Conservation (phyloP, 2,113 vertebrate species). For the Anoplopoma fimbria region DNA sequence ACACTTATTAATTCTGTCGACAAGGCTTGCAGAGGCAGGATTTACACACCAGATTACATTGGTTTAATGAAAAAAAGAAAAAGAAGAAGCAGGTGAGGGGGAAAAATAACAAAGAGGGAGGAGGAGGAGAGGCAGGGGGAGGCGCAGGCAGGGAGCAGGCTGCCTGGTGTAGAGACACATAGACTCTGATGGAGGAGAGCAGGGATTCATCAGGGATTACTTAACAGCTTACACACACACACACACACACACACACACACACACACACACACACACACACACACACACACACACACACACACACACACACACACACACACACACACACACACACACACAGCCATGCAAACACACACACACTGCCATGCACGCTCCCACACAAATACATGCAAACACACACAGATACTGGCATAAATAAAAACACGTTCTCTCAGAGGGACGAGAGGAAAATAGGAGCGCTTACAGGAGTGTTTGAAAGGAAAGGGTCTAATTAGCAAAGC, state of each 20-base stretch:
- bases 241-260: constrained; percentile 31
- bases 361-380: constrained; percentile 32
- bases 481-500: constrained; percentile 83
- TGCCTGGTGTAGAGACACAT: constrained; percentile 72
- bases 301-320: constrained; percentile 26
- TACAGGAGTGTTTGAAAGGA: constrained; percentile 82
- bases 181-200: constrained; percentile 77
- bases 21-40: constrained; percentile 78
- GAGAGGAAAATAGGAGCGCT: constrained; percentile 77
- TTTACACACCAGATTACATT: constrained; percentile 82
- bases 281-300: constrained; percentile 56
- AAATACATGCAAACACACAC: constrained; percentile 44
- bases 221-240: constrained; percentile 79
- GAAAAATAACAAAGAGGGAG: constrained; percentile 64
- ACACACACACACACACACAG: constrained; percentile 71
- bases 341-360: constrained; percentile 39
- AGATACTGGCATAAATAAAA: constrained; percentile 80
- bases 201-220: constrained; percentile 82
- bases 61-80: constrained; percentile 68
- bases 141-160: constrained; percentile 59
- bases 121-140: constrained; percentile 52
- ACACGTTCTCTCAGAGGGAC: constrained; percentile 79
- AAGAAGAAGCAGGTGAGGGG: constrained; percentile 33
- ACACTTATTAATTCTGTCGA: constrained; percentile 81
- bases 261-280: constrained; percentile 26